phyloP scores from a whole-genome alignment of 2,888 invertebrate species.

The Drosophila pegasa region DNA sequence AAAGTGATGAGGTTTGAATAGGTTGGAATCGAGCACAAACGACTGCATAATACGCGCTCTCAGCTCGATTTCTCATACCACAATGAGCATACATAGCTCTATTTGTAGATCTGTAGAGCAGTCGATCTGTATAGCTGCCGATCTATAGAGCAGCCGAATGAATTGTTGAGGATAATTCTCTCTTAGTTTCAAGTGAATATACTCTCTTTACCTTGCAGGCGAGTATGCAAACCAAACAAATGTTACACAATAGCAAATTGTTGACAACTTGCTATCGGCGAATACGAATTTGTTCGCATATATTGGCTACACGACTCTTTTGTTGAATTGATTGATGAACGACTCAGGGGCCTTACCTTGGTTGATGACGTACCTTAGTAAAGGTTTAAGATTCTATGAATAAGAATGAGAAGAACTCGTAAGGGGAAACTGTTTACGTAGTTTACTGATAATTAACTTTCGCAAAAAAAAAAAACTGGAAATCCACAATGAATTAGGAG shows the following conservation, averaged over 20 bases:
- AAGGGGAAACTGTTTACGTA: neutral
- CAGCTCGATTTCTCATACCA: neutral
- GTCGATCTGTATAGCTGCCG: no score
- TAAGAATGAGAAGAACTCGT: neutral
- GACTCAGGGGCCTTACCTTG: neutral
- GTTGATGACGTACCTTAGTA: neutral
- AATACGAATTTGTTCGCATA: neutral
- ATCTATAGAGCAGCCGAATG: no score
- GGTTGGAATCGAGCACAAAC: neutral
- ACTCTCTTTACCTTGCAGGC: neutral
- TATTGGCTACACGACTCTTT: neutral
- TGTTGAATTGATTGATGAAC: neutral
- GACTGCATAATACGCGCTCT: slow-evolving; percentile 1
- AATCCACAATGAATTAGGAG: slow-evolving; percentile 2
- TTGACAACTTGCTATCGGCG: neutral
- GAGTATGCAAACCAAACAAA: neutral
- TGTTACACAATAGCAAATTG: neutral
- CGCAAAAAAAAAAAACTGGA: neutral
- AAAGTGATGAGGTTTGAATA: neutral
- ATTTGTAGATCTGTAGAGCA: no score
- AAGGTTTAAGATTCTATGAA: neutral
- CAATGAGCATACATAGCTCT: no score
- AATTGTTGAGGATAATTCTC: no score
- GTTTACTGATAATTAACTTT: neutral
- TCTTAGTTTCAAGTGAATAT: no score